Evolutionary conservation across 2,888 invertebrate genomes (phyloP).

Genomic region (Aphidoletes aphidimyza): DNA sequence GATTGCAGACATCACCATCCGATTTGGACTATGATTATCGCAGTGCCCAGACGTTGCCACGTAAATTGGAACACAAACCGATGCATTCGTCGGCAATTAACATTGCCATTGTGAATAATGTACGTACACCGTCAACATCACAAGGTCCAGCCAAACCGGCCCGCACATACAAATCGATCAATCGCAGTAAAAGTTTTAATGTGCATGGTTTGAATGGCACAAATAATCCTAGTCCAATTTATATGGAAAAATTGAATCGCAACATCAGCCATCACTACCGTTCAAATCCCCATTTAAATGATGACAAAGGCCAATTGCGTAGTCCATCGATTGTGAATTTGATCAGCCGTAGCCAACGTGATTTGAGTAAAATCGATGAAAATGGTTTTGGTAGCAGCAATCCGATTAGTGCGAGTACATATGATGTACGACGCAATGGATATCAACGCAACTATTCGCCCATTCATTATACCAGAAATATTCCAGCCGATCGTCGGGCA

Average conservation of each 20-base stretch:
- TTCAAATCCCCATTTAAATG: conserved; percentile 81
- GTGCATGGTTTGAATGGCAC: conserved; percentile 73
- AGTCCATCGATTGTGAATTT: conserved; percentile 89
- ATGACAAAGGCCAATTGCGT: conserved; percentile 78
- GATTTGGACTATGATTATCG: conserved; percentile 66
- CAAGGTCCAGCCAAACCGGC: conserved; percentile 80
- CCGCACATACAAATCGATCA: conserved; percentile 79
- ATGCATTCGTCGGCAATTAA: conserved; percentile 73
- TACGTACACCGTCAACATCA: conserved; percentile 68
- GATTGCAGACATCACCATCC: conserved; percentile 71
- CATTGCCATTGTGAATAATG: conserved; percentile 72
- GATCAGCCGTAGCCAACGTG: conserved; percentile 84
- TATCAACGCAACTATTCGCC: not conserved
- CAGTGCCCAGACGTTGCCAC: conserved; percentile 81
- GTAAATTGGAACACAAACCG: conserved; percentile 68
- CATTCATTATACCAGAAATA: conserved; percentile 65
- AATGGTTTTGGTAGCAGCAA: conserved; percentile 59
- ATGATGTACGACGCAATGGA: conserved; percentile 58
- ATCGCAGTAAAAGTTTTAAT: conserved; percentile 87
- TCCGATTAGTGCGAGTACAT: conserved; percentile 59
- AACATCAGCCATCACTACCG: conserved; percentile 71
- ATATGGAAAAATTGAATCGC: conserved; percentile 64
- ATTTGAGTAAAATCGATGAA: conserved; percentile 73
- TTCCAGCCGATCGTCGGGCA: conserved; percentile 72
- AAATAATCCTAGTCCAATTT: conserved; percentile 67